Percentiles rank a stretch among this genome's conserved stretches.
phyloP scores from a whole-genome alignment of 1,140 invertebrate species.

The Bombus pascuorum region DNA sequence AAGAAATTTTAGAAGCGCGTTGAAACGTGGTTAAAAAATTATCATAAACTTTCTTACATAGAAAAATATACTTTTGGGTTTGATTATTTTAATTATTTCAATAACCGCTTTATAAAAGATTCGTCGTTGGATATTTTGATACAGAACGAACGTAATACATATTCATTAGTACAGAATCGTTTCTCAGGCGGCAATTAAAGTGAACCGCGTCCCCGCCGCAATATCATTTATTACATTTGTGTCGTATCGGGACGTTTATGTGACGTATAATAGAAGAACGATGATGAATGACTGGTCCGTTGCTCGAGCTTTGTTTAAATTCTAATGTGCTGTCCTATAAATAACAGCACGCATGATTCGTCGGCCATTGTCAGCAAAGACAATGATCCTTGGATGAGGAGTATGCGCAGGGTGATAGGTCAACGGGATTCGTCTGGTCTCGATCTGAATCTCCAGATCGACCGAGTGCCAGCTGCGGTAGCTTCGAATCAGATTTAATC shows the following conservation, averaged over 20 bases:
- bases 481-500: constrained; percentile 62
- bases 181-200: constrained; percentile 30
- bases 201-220: constrained; percentile 5
- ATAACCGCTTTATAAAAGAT: background rate
- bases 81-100: background rate
- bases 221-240: constrained; percentile 38
- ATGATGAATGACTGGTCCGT: constrained; percentile 44
- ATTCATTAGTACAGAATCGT: too few species aligned
- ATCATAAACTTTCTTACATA: too few species aligned
- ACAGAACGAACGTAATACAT: background rate
- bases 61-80: too few species aligned
- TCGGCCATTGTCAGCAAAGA: constrained; percentile 54
- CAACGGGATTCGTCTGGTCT: constrained; percentile 58
- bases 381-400: constrained; percentile 43
- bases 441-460: constrained; percentile 49
- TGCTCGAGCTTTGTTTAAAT: constrained; percentile 63
- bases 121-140: background rate
- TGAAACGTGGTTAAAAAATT: too few species aligned
- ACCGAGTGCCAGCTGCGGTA: constrained; percentile 53
- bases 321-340: constrained; percentile 63
- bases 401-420: constrained; percentile 41
- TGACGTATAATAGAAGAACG: constrained; percentile 41
- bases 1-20: background rate
- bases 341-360: constrained; percentile 63
- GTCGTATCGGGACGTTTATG: constrained; percentile 40